Conservation (phyloP, 2,888 invertebrate species). For the Sepioteuthis lessoniana region DNA sequence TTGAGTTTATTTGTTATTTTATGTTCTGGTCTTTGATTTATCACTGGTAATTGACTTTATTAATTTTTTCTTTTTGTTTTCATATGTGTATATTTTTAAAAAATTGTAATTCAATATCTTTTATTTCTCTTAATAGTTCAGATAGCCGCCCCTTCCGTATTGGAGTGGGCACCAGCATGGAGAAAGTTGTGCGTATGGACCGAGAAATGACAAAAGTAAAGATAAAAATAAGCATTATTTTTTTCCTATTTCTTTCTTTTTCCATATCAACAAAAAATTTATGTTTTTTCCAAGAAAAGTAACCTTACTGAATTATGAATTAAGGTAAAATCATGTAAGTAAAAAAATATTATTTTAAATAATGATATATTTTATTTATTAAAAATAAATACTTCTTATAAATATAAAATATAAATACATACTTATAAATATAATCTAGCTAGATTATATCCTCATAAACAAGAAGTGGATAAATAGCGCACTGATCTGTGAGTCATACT, state of each 20-base stretch:
- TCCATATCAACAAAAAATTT: no score
- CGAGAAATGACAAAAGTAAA: conserved; percentile 72
- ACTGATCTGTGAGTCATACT: no score
- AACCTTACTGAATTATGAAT: no score
- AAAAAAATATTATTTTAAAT: no score
- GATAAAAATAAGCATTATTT: not conserved
- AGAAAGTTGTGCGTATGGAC: conserved; percentile 72
- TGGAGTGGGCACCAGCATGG: conserved; percentile 70
- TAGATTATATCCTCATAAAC: no score
- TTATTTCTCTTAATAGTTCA: conserved; percentile 59
- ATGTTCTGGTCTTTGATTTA: not conserved
- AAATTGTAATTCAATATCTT: conserved; percentile 13
- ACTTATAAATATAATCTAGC: no score
- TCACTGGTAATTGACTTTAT: not conserved
- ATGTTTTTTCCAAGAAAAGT: no score
- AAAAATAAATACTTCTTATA: no score
- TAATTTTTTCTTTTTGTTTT: not conserved
- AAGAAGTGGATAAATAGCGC: no score
- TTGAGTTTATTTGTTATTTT: not conserved
- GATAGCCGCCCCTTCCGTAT: conserved; percentile 71
- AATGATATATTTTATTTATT: no score
- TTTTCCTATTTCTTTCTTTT: not conserved
- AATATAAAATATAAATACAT: no score
- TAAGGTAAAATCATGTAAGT: no score
- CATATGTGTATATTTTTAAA: not conserved